phyloP scores from a whole-genome alignment of 2,113 vertebrate species.

The human region DNA sequence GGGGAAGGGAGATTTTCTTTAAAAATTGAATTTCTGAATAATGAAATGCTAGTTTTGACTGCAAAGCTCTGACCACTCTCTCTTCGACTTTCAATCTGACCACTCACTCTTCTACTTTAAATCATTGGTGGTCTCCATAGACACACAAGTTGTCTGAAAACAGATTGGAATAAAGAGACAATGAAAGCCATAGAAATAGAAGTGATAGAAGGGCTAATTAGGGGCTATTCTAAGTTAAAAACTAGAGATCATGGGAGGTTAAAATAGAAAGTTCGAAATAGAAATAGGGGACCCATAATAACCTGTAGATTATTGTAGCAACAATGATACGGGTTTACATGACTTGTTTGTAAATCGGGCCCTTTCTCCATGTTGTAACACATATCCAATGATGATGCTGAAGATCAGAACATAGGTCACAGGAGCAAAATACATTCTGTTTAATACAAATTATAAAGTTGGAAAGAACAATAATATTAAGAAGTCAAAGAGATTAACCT shows the following conservation, averaged over 20 bases:
- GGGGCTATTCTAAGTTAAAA: background rate
- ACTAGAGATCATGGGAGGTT: background rate
- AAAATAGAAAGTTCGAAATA: background rate
- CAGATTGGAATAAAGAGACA: background rate
- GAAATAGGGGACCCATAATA: background rate
- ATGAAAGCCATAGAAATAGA: background rate
- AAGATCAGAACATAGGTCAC: background rate
- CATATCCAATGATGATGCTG: background rate
- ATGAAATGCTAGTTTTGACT: background rate
- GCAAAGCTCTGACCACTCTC: background rate
- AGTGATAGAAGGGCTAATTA: background rate
- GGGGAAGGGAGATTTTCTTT: background rate
- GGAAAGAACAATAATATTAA: background rate
- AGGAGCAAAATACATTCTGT: background rate
- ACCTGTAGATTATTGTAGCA: background rate
- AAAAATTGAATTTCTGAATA: background rate
- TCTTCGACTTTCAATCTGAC: background rate
- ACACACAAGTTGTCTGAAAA: background rate
- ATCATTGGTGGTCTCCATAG: background rate
- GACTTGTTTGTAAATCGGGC: background rate
- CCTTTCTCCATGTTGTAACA: background rate
- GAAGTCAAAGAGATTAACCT: background rate
- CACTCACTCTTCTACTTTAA: background rate
- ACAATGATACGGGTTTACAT: background rate
- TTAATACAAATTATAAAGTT: background rate